phyloP scores from a whole-genome alignment of 2,113 vertebrate genomes.

The Thomomys bottae region DNA sequence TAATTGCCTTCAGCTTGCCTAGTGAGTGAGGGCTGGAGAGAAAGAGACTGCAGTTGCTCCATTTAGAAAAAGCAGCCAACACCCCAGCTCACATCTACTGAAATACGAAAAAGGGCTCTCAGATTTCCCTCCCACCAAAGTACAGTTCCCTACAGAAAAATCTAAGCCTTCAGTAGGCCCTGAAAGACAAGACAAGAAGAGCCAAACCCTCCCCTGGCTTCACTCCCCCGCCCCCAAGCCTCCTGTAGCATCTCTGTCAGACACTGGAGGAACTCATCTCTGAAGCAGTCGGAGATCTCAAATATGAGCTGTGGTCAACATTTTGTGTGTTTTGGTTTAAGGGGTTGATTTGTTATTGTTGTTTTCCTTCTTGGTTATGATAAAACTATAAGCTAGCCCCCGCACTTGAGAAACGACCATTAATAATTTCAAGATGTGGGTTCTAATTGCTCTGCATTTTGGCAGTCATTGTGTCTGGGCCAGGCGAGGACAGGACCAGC shows the following conservation, averaged over 20 bases:
- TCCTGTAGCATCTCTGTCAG: neutral
- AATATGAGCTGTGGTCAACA: neutral
- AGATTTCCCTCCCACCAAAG: neutral
- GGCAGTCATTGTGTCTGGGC: constrained; percentile 75
- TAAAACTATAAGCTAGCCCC: constrained; percentile 72
- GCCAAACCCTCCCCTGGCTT: neutral
- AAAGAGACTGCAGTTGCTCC: neutral
- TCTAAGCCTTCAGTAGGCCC: neutral
- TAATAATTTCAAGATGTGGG: constrained; percentile 89
- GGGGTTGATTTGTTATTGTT: neutral
- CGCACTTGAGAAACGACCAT: constrained; percentile 73
- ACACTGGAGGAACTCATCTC: neutral
- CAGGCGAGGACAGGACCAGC: constrained; percentile 30
- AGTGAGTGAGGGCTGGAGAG: neutral
- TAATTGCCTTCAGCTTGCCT: neutral
- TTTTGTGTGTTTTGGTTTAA: neutral
- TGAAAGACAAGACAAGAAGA: neutral
- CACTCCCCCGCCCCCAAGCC: too few species aligned
- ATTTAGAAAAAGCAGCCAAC: neutral
- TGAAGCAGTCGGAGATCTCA: neutral
- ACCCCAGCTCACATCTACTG: neutral
- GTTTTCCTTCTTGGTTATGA: neutral
- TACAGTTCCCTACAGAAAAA: neutral
- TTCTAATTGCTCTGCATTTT: constrained; percentile 74
- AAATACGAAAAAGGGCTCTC: neutral